Evolutionary conservation across 2,797 vertebrate species (phyloP).

Genomic region (Poeciliopsis gracilis): DNA sequence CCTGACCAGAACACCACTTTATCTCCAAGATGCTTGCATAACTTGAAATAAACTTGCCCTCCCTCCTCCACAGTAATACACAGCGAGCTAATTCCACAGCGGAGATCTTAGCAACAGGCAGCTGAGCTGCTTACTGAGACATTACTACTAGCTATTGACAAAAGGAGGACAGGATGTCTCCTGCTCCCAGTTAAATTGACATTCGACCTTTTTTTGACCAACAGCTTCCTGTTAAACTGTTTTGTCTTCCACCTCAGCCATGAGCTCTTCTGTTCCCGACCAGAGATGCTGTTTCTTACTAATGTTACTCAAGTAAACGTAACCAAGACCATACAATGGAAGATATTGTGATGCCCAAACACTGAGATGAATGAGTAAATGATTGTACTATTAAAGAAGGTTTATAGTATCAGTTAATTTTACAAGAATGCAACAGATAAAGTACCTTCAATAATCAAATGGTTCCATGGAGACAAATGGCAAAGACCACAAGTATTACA

Average conservation of each 20-base stretch:
- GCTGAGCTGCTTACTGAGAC: constrained; percentile 48
- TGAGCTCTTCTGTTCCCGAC: no score
- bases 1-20: constrained; percentile 71
- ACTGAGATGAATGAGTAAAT: not conserved
- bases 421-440: constrained; percentile 5
- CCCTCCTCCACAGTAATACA: constrained; percentile 77
- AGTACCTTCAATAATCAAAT: constrained; percentile 5
- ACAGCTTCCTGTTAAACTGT: no score
- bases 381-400: not conserved
- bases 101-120: constrained; percentile 68
- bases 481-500: constrained; percentile 41
- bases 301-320: not conserved
- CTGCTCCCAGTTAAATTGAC: no score
- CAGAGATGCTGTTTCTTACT: not conserved
- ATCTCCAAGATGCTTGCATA: constrained; percentile 79
- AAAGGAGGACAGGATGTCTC: not conserved
- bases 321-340: not conserved
- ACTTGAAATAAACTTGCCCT: constrained; percentile 76
- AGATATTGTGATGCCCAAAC: not conserved
- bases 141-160: not conserved
- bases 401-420: not conserved
- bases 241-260: no score
- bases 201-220: no score
- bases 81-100: constrained; percentile 55
- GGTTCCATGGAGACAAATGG: constrained; percentile 20